Evolutionary conservation across 2,888 invertebrate species (phyloP), one percentile per base, ranked within the genome.

Genomic region (Tenthredo amoena): DNA sequence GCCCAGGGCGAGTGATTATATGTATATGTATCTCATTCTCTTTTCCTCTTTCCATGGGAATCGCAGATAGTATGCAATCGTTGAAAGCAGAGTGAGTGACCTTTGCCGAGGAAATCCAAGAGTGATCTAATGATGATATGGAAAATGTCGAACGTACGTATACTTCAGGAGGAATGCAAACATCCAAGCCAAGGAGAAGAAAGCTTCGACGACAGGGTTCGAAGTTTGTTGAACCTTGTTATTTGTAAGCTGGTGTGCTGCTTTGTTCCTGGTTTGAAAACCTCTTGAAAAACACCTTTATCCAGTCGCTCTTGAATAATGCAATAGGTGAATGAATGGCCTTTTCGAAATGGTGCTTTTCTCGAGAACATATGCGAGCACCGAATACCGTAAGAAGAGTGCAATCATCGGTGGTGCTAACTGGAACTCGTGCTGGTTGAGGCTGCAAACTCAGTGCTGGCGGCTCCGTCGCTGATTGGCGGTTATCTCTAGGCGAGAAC

Each of bases 401-500:
- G 68, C 68, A 21, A 43, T 74, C 18, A 74, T 74, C 72, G 72
- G 40, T 74, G n/a, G 43, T 26, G 72, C 12, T 74, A 43, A 40
- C 43, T 40, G 7, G 21, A 21, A 43, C 21, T 74, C n/a, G 72
- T 43, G 72, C 43, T 43, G 43, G 40, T 43, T 43, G 72, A 74
- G 21, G 43, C 43, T 74, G 72, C 40, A 43, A 31, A 37, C 77
- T 55, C 77, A 40, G 50, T 55, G 68, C 18, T 68, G 68, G 68
- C 77, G 50, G 50, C 77, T 15, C 34, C 26, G 68, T 81, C 81
- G 21, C 81, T 81, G 81, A 81, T 81, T 89, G 88, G 88, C 88
- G 89, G 89, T 91, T 92, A 92, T 92, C 91, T 91, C 87, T 86
- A 88, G 89, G 88, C 89, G 89, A 89, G 91, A 91, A 91, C 91